Evolutionary conservation across 2,113 vertebrate genomes (phyloP).

Genomic region (Notiomystis cincta): DNA sequence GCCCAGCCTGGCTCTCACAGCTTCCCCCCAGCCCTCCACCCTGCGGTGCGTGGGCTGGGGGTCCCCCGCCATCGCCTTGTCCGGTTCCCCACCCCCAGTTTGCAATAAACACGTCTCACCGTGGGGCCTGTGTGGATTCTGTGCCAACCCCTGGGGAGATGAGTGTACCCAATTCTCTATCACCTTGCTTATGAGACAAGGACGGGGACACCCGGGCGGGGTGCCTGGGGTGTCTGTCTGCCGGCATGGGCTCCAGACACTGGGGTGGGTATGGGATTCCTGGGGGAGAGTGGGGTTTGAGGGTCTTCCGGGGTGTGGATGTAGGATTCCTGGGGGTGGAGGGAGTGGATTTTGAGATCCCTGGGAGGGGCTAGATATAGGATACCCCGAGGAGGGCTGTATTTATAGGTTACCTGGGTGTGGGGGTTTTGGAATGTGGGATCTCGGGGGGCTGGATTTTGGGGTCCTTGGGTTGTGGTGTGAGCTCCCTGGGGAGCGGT

Average conservation of each 20-base stretch:
- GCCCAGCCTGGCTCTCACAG: background rate
- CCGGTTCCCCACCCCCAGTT: background rate
- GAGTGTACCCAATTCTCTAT: accelerated
- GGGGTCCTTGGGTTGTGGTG: background rate
- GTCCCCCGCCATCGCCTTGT: accelerated
- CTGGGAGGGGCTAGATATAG: background rate
- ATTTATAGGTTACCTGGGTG: background rate
- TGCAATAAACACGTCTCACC: background rate
- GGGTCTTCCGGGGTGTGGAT: background rate
- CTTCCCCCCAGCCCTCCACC: background rate
- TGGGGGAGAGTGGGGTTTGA: background rate
- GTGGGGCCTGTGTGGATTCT: background rate
- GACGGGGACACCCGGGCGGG: accelerated
- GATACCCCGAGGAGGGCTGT: background rate
- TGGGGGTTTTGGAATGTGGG: background rate
- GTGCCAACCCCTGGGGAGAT: background rate
- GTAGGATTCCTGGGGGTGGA: background rate
- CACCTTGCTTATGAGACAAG: background rate
- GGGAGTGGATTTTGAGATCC: background rate
- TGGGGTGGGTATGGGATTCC: background rate
- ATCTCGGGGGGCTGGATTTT: background rate
- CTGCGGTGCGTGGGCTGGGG: background rate
- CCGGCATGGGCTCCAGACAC: background rate
- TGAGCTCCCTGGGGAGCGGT: background rate
- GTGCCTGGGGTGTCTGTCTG: background rate